Base-by-base conservation (phyloP, 2,888 invertebrate genomes). In the Sinelater perroti region DNA sequence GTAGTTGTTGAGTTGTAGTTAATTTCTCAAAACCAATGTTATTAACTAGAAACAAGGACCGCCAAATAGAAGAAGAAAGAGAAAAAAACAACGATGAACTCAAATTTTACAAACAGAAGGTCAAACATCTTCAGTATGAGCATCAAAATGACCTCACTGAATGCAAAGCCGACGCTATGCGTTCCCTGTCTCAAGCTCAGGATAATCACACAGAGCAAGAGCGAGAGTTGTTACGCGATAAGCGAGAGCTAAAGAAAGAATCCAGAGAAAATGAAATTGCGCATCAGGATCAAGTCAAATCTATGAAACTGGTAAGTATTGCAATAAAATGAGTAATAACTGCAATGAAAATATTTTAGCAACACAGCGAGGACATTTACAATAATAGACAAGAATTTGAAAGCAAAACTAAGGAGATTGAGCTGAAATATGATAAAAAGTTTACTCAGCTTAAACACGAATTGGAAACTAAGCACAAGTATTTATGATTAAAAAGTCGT, bases 121-220 rank as follows among this genome's bases (percentile, higher is more conserved):
- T 95, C 56, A 96, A 96, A 72, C 93, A 95, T 80, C 80, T 96
- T 33, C 88, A 94, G 76, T 95, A 93, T 78, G 95, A 96, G 72
- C 95, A 95, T 72, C 91, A 93, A 73, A 89, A 89, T 56, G 88
- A 90, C 72, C 83, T 92, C 54, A 89, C 93, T 0, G 92, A 94
- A 72, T 82, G 91, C 47, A 89, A 93, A 72, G 93, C 93, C 7
- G 93, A 95, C 72, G 87, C 88, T 18, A 83, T 92, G 80, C 89
- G 91, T 1, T 87, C 91, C 3, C 76, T 95, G 30, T 91, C 93
- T 80, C 81, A 88, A 56, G 89, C 93, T 0, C 90, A 94, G 78
- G 93, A 95, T 75, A 90, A 92, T 68, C 89, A 94, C 71, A 80
- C 83, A 8, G 82, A 84, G 58, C 89, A 91, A 75, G 94, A 95